A percentile compares a stretch with the other conserved stretches of the same genome.
Evolutionary conservation across 2,888 invertebrate genomes (phyloP).

Genomic region (Amphipyra berbera): DNA sequence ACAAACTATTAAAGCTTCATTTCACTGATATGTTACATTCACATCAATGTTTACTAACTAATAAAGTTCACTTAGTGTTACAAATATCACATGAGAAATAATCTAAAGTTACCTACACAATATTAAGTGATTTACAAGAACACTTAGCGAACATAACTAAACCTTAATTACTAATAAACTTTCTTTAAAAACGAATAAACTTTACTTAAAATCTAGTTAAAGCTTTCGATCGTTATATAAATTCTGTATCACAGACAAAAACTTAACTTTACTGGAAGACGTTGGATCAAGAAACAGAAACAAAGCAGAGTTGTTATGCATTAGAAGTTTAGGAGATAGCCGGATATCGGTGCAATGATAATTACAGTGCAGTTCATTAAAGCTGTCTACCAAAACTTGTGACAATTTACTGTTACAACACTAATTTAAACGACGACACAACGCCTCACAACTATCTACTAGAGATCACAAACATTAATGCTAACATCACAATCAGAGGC

Average conservation of each 20-base stretch:
- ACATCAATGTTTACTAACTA: conserved; percentile 29
- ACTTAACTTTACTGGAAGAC: conserved; percentile 85
- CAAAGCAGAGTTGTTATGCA: conserved; percentile 55
- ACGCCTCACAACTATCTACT: conserved; percentile 57
- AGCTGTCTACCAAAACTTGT: conserved; percentile 89
- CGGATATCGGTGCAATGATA: conserved; percentile 80
- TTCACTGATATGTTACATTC: conserved; percentile 61
- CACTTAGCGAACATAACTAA: conserved; percentile 32
- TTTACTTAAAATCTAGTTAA: conserved; percentile 78
- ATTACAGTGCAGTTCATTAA: conserved; percentile 88
- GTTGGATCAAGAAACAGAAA: conserved; percentile 70
- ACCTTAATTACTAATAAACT: conserved; percentile 56
- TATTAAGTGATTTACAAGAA: conserved; percentile 36
- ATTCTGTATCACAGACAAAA: conserved; percentile 83
- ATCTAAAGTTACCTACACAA: conserved; percentile 36
- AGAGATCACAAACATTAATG: conserved; percentile 60
- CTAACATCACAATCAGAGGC: conserved; percentile 67
- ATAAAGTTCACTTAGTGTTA: conserved; percentile 40
- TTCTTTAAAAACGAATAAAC: conserved; percentile 65
- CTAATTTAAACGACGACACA: conserved; percentile 71
- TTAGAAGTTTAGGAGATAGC: conserved; percentile 74
- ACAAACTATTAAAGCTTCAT: conserved; percentile 79
- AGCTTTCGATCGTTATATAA: conserved; percentile 73
- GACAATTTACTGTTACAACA: conserved; percentile 81
- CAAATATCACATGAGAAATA: conserved; percentile 54